Evolutionary conservation across 2,113 vertebrate species (phyloP).

Genomic region (Isurus oxyrinchus): DNA sequence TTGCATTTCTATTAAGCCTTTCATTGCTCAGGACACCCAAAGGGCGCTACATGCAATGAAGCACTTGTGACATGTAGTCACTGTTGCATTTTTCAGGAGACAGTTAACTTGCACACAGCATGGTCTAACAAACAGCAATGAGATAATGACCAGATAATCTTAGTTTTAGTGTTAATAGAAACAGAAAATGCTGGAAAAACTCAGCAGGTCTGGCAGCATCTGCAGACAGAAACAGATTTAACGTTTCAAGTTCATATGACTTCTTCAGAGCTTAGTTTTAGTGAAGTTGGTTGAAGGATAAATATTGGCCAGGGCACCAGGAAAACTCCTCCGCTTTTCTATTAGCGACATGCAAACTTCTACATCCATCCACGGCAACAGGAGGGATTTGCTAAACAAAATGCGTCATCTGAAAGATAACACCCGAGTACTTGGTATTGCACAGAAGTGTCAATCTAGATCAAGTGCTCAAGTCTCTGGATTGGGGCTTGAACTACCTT

Average conservation of each 20-base stretch:
- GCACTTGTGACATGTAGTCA: background rate
- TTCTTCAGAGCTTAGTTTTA: background rate
- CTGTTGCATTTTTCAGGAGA: background rate
- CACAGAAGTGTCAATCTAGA: background rate
- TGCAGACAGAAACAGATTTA: too few relatives aligned
- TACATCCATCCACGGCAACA: background rate
- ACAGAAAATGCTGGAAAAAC: too few relatives aligned
- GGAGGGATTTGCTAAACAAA: background rate
- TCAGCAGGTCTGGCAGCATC: too few relatives aligned
- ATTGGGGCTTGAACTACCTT: background rate
- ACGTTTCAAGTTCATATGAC: too few relatives aligned
- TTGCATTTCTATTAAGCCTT: background rate
- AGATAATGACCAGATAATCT: background rate
- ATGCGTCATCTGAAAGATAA: background rate
- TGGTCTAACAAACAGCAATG: background rate
- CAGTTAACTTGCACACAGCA: background rate
- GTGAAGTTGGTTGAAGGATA: background rate
- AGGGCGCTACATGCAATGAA: background rate
- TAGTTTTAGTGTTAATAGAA: background rate
- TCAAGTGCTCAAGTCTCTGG: background rate
- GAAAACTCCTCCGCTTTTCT: background rate
- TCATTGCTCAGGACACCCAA: background rate
- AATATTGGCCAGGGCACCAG: background rate
- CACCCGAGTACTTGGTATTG: background rate
- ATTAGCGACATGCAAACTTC: background rate